Base-by-base conservation (phyloP, 2,113 vertebrate genomes). In the Glaucidium brasilianum region DNA sequence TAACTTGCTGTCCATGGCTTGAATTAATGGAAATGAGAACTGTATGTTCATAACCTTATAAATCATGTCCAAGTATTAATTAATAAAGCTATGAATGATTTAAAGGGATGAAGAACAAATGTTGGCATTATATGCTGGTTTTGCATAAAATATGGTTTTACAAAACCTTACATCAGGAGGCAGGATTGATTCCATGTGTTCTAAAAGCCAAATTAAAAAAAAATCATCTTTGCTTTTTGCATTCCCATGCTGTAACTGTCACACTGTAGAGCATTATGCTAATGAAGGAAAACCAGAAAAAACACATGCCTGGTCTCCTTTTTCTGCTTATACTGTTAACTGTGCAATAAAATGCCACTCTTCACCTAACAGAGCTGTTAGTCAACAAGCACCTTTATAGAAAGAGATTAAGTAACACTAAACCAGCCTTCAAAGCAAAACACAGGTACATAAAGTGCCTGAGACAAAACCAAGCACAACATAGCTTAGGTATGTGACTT, bases 81-180 rank as follows among this genome's bases (percentile, higher is more conserved):
- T 91, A 85, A 93, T 81, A 92, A 92, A 82, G n/a, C 55, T 90
- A 92, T 60, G 43, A 93, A 50, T 89, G 29, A 74, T 86, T 97
- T 91, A 91, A 78, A 93, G 32, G 32, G 49, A 93, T 3, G 19
- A n/a, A 84, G 85, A 92, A 63, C 63, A 94, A 91, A 90, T 84
- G 72, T 74, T 88, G 23, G 52, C 68, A 86, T 88, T 88, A 60
- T 76, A 94, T 90, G 85, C 59, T 80, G 45, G 23, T 74, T 96
- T 95, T 77, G 58, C 63, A 85, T 66, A 90, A 85, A 96, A 88
- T 29, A 64, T 0, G 0, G 22, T 79, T 92, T 85, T 85, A 66
- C 55, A 86, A 83, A 90, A 37, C 37, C 82, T 77, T 45, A n/a
- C 34, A 56, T 6, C 2, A 5, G 23, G 59, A 96, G 35, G 60